phyloP scores from a whole-genome alignment of 2,797 vertebrate species.

The Megalops cyprinoides region DNA sequence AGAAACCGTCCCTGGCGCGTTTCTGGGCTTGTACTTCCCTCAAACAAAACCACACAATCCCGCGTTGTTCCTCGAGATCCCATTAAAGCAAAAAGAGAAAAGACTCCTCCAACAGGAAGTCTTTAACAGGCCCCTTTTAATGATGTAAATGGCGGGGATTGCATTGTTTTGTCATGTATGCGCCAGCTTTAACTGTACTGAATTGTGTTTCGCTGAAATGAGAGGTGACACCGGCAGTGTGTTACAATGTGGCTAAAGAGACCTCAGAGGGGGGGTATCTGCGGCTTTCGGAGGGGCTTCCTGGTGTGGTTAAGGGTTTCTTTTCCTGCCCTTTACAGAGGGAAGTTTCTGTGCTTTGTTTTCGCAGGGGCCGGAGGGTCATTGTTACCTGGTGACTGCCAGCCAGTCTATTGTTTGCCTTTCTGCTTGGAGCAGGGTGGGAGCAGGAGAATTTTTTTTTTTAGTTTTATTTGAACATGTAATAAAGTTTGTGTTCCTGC shows the following conservation, averaged over 20 bases:
- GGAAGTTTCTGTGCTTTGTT: neutral
- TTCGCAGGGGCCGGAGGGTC: neutral
- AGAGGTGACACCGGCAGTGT: neutral
- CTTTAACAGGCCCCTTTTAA: neutral
- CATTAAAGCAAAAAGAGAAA: neutral
- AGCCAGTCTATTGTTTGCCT: neutral
- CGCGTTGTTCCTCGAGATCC: neutral
- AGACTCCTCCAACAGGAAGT: neutral
- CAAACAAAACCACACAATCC: neutral
- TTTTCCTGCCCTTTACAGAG: neutral
- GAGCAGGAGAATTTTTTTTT: neutral
- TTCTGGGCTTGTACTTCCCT: neutral
- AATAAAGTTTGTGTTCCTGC: neutral
- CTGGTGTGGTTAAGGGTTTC: neutral
- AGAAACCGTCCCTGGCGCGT: neutral
- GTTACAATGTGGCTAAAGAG: constrained; percentile 1
- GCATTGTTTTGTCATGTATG: constrained; percentile 21
- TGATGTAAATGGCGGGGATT: constrained; percentile 1
- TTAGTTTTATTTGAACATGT: neutral
- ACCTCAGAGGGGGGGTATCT: neutral
- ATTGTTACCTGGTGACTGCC: constrained; percentile 4
- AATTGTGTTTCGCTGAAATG: neutral
- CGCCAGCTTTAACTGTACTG: neutral
- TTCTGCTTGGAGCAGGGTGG: neutral
- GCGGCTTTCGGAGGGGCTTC: neutral